Evolutionary conservation across 2,113 vertebrate species (phyloP).

Genomic region (Todiramphus saurophagus): DNA sequence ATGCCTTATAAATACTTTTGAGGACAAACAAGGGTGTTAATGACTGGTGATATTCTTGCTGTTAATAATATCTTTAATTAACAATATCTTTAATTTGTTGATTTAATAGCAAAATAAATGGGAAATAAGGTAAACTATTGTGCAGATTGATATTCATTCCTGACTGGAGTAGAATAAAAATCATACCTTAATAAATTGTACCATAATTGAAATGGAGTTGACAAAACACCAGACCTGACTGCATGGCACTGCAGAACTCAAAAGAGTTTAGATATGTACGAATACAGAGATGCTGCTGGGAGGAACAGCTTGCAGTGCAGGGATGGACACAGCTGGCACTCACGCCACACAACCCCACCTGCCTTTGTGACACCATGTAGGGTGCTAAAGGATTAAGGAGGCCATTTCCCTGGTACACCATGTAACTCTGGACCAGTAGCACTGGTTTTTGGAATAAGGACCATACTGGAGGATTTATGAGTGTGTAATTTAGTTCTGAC

Average conservation of each 20-base stretch:
- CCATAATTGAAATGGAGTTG: background rate
- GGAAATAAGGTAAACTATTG: background rate
- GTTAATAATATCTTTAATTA: background rate
- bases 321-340: background rate
- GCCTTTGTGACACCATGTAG: background rate
- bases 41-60: background rate
- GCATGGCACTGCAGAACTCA: background rate
- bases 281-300: background rate
- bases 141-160: background rate
- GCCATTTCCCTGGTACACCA: background rate
- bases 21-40: background rate
- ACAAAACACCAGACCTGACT: background rate
- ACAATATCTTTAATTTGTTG: background rate
- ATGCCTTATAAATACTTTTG: background rate
- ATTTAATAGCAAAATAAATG: background rate
- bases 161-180: background rate
- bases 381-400: background rate
- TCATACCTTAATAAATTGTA: background rate
- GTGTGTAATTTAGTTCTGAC: background rate
- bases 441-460: background rate
- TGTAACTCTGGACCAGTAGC: background rate
- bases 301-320: background rate
- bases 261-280: background rate
- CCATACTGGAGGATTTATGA: background rate
- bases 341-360: fast-evolving